phyloP scores from a whole-genome alignment of 2,888 invertebrate genomes.

The Agrilus biguttatus region DNA sequence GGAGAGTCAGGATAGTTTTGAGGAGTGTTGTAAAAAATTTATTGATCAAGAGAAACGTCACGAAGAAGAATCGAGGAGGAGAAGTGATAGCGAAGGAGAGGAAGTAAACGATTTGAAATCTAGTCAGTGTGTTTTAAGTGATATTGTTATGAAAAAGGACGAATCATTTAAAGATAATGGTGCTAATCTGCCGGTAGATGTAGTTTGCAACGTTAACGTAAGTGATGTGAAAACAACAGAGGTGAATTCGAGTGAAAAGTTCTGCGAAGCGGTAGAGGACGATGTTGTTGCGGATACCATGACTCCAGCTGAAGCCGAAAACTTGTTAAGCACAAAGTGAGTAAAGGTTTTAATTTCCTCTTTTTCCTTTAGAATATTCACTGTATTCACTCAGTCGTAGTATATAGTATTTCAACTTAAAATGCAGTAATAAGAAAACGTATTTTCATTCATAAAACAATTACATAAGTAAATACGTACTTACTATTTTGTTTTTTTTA shows the following conservation, averaged over 20 bases:
- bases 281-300: slow-evolving; percentile 41
- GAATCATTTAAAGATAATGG: too few relatives aligned
- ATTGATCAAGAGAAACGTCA: background rate
- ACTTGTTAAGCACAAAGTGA: slow-evolving; percentile 73
- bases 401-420: too few relatives aligned
- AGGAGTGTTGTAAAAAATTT: slow-evolving; percentile 10
- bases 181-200: background rate
- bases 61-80: slow-evolving; percentile 5
- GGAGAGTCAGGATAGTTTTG: slow-evolving; percentile 25
- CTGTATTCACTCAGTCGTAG: too few relatives aligned
- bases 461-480: too few relatives aligned
- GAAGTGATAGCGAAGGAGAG: slow-evolving; percentile 3
- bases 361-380: background rate
- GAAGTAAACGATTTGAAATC: slow-evolving; percentile 5
- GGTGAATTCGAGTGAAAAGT: too few relatives aligned
- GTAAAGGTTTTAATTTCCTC: slow-evolving; percentile 13
- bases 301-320: slow-evolving; percentile 82
- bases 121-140: slow-evolving; percentile 4
- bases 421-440: too few relatives aligned
- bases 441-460: too few relatives aligned
- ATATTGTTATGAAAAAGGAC: background rate
- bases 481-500: too few relatives aligned
- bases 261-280: slow-evolving; percentile 12
- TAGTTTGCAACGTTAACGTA: background rate
- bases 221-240: too few relatives aligned